Conservation (phyloP, 2,113 vertebrate species). For the Vulpes ferrilata region DNA sequence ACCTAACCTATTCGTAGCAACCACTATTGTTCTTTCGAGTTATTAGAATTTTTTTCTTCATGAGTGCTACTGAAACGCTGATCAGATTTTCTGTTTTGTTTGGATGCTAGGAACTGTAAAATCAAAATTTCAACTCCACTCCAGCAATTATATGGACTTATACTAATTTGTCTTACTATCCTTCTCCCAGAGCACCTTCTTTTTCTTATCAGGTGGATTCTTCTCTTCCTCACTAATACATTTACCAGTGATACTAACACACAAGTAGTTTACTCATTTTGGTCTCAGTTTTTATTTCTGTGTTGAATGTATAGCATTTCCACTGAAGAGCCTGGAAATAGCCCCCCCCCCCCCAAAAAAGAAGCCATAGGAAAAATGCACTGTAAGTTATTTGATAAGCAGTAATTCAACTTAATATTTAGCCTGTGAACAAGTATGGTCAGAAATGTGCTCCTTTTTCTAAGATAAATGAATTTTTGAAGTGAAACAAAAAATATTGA, state of each 20-base stretch:
- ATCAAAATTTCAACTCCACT: not conserved
- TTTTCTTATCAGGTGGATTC: not conserved
- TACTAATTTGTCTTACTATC: not conserved
- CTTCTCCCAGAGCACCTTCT: not conserved
- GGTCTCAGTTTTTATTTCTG: not conserved
- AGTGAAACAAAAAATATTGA: constrained; percentile 12
- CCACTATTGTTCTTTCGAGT: not conserved
- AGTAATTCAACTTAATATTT: constrained; percentile 13
- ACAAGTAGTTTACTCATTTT: not conserved
- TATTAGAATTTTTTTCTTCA: not conserved
- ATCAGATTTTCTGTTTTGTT: not conserved
- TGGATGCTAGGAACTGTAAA: not conserved
- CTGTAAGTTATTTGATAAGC: not conserved
- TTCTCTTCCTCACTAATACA: not conserved
- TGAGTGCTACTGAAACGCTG: not conserved
- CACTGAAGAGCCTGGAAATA: not conserved
- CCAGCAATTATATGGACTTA: constrained; percentile 9
- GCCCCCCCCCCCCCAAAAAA: not conserved
- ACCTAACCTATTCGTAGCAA: not conserved
- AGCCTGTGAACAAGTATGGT: not conserved
- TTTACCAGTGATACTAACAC: not conserved
- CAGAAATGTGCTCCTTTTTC: not conserved
- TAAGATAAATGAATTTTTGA: not conserved
- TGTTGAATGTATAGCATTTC: not conserved
- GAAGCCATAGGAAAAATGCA: not conserved